These are phyloP conservation scores for Syrista parreyssii DNA, from an alignment of 2,888 invertebrate genomes.

Conservation along the genomic window DNA sequence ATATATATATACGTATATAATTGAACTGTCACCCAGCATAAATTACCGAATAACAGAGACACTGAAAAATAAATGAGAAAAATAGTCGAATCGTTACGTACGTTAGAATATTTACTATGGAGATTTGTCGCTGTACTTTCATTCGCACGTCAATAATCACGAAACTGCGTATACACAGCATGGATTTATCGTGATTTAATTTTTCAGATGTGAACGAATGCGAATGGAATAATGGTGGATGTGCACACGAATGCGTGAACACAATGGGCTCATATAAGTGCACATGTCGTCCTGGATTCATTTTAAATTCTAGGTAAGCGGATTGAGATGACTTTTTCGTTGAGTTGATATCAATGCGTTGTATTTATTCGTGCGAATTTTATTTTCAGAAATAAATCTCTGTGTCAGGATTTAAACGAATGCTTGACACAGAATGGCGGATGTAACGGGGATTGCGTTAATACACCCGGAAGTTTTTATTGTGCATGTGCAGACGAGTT, in stretches of 20 bases:
- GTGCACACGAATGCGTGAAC: conserved; percentile 62
- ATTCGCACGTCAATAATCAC: neutral
- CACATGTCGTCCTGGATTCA: conserved; percentile 54
- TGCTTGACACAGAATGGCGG: conserved; percentile 61
- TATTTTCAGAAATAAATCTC: conserved; percentile 52
- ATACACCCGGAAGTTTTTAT: conserved; percentile 61
- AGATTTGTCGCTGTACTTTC: neutral
- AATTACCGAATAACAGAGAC: neutral
- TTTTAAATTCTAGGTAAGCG: conserved; percentile 47
- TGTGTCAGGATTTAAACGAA: conserved; percentile 62
- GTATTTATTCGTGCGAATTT: conserved; percentile 38
- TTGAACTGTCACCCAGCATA: neutral
- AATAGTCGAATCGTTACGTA: neutral
- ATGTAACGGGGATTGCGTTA: conserved; percentile 63
- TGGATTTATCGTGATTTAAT: neutral
- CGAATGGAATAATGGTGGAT: conserved; percentile 57
- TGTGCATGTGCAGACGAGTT: conserved; percentile 59
- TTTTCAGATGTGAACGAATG: conserved; percentile 62
- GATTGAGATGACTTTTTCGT: conserved; percentile 60
- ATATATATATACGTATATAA: neutral
- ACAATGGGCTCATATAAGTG: conserved; percentile 59
- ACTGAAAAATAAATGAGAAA: neutral
- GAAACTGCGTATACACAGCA: neutral
- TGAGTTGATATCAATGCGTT: neutral
- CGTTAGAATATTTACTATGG: neutral